These are phyloP conservation scores for Pelochelys cantorii DNA, from an alignment of 2,797 vertebrate species.

Conservation along the genomic window DNA sequence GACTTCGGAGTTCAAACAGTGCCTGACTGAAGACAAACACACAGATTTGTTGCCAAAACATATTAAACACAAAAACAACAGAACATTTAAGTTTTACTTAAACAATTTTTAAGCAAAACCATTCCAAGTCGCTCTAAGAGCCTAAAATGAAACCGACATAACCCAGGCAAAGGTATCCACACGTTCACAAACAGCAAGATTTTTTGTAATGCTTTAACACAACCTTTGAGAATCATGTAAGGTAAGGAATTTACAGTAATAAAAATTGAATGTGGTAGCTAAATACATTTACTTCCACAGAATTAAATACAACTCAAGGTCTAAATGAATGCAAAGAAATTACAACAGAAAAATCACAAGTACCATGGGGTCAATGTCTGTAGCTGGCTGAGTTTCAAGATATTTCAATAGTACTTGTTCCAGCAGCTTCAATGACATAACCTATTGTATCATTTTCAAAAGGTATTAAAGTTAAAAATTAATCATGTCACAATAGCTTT, in stretches of 20 bases:
- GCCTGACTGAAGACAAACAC: not conserved
- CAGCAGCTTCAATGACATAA: not conserved
- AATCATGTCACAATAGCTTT: not conserved
- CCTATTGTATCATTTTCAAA: not conserved
- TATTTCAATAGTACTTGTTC: not conserved
- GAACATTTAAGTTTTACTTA: not conserved
- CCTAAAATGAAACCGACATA: not conserved
- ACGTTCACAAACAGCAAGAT: not conserved
- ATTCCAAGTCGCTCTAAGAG: not conserved
- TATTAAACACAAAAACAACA: not conserved
- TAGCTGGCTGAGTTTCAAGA: not conserved
- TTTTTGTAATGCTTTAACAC: not conserved
- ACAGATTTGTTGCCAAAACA: not conserved
- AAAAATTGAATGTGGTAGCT: accelerated
- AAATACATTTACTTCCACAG: not conserved
- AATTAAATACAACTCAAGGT: accelerated
- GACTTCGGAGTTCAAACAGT: not conserved
- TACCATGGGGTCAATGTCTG: not conserved
- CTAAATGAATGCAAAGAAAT: not conserved
- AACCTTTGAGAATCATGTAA: not conserved
- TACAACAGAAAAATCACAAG: not conserved
- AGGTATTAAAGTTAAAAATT: not conserved
- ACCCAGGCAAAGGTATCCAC: not conserved
- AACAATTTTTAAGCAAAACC: not conserved
- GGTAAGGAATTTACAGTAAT: not conserved